These are phyloP conservation scores for Salvelinus fontinalis DNA, from an alignment of 2,113 vertebrate species.

Conservation along the genomic window DNA sequence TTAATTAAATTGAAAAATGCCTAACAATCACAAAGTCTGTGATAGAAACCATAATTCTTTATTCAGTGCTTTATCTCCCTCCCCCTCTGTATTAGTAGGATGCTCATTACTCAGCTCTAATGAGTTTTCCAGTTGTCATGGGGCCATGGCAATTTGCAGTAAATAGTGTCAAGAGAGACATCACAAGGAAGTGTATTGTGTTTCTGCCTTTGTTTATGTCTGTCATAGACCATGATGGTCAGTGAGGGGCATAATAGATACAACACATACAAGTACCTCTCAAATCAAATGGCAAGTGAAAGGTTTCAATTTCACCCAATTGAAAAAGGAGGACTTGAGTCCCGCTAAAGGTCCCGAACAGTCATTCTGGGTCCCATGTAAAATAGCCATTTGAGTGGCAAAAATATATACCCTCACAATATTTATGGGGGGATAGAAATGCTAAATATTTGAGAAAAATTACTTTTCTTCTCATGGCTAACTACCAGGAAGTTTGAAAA, in stretches of 20 bases:
- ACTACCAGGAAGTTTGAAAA: too few relatives aligned
- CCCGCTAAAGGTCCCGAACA: too few relatives aligned
- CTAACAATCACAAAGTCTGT: conserved; percentile 19
- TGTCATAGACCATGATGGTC: neutral
- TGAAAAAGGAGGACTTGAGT: too few relatives aligned
- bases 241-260: neutral
- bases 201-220: conserved; percentile 1
- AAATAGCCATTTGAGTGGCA: too few relatives aligned
- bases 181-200: neutral
- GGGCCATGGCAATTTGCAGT: conserved; percentile 15
- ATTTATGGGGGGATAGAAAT: too few relatives aligned
- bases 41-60: conserved; percentile 7
- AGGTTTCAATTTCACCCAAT: too few relatives aligned
- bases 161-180: conserved; percentile 14
- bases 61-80: conserved; percentile 3
- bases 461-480: too few relatives aligned
- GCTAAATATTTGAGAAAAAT: too few relatives aligned
- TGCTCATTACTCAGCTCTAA: conserved; percentile 22
- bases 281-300: too few relatives aligned
- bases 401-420: too few relatives aligned
- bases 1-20: conserved; percentile 20
- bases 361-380: too few relatives aligned
- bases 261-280: neutral
- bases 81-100: conserved; percentile 8
- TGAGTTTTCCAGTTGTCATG: conserved; percentile 13